phyloP scores from a whole-genome alignment of 2,113 vertebrate species.

The Anarhynchus alexandrinus region DNA sequence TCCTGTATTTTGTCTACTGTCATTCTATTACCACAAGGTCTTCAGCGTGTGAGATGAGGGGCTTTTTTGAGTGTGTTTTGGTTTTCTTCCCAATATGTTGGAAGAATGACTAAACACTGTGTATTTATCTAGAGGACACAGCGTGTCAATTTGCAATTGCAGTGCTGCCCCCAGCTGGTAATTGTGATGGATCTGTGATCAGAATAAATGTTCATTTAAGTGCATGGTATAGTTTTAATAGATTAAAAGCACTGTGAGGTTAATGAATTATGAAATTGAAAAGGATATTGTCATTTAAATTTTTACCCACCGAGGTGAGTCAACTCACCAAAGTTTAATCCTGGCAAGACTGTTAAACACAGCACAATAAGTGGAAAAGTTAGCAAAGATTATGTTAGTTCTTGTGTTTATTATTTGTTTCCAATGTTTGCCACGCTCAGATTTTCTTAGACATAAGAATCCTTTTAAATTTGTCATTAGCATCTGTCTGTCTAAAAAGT shows the following conservation, averaged over 20 bases:
- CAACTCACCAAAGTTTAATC: not conserved
- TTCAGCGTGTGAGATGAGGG: not conserved
- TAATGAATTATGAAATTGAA: not conserved
- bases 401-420: not conserved
- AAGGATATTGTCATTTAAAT: not conserved
- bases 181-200: not conserved
- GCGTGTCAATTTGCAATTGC: not conserved
- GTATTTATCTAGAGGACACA: not conserved
- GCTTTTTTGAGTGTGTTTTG: not conserved
- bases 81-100: not conserved
- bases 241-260: not conserved
- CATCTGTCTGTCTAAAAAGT: not conserved
- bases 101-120: not conserved
- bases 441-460: not conserved
- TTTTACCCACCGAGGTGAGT: not conserved
- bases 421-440: not conserved
- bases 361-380: not conserved
- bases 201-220: not conserved
- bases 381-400: not conserved
- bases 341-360: not conserved
- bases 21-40: not conserved
- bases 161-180: slow-evolving; percentile 81
- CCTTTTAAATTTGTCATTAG: not conserved
- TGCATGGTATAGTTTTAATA: not conserved
- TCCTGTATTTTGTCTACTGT: not conserved